A percentile compares a stretch with the other conserved stretches of the same genome.
Evolutionary conservation across 2,113 vertebrate species (phyloP).

Genomic region (Todiramphus chloris): DNA sequence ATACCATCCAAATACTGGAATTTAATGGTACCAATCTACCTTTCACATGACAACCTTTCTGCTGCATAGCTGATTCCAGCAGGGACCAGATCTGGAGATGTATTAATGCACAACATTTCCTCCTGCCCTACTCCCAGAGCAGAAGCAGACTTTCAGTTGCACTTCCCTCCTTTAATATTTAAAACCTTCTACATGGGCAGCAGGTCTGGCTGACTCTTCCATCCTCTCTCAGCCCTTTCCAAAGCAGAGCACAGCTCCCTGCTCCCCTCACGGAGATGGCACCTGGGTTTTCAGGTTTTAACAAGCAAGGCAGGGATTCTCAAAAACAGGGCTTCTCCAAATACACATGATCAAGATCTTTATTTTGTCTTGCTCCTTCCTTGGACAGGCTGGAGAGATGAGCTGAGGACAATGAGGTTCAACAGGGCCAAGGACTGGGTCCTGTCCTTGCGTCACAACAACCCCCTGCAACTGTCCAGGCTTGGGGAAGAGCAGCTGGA

Average conservation of each 20-base stretch:
- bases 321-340: neutral
- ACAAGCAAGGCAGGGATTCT: accelerated
- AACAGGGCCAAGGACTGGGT: neutral
- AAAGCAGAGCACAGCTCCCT: neutral
- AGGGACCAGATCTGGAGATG: neutral
- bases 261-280: neutral
- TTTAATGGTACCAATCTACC: neutral
- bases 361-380: neutral
- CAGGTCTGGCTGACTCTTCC: neutral
- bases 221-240: neutral
- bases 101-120: neutral
- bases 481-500: too few species aligned
- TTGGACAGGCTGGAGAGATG: neutral
- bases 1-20: neutral
- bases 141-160: neutral
- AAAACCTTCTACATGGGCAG: neutral
- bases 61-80: neutral
- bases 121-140: neutral
- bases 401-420: neutral
- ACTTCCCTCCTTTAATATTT: neutral
- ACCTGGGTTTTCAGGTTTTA: neutral
- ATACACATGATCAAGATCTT: accelerated
- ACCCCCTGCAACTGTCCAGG: too few species aligned
- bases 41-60: neutral
- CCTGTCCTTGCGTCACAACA: too few species aligned